Evolutionary conservation across 53 echinoderm and acorn worm genomes (phyloP).

Genomic region (Pentamera pediparva): DNA sequence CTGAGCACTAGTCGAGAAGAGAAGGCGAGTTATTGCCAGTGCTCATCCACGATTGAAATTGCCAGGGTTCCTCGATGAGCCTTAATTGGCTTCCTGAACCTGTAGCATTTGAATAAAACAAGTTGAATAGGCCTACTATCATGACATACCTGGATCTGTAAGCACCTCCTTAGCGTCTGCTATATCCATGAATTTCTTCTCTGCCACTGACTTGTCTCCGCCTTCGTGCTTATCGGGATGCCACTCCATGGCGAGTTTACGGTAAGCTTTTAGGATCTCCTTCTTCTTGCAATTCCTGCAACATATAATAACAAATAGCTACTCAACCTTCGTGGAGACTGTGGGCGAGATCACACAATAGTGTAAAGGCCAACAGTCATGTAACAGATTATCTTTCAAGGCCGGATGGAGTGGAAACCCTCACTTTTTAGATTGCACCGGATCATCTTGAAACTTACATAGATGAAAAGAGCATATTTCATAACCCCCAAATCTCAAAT

Average conservation of each 20-base stretch:
- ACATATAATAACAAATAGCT: not conserved
- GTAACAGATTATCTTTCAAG: too few species aligned
- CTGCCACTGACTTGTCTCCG: slow-evolving; percentile 58
- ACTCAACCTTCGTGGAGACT: not conserved
- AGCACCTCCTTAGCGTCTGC: slow-evolving; percentile 99
- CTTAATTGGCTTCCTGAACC: too few species aligned
- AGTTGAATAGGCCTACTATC: not conserved
- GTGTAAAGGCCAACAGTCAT: too few species aligned
- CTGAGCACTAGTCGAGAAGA: not conserved
- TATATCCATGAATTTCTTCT: slow-evolving; percentile 96
- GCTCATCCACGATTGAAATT: too few species aligned
- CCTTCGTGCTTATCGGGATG: slow-evolving; percentile 91
- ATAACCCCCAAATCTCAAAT: too few species aligned
- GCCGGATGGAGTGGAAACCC: too few species aligned
- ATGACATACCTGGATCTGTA: slow-evolving; percentile 75
- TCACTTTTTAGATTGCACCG: too few species aligned
- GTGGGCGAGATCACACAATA: too few species aligned
- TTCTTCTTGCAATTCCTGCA: slow-evolving; percentile 84
- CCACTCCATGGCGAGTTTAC: slow-evolving; percentile 87
- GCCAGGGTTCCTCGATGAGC: too few species aligned
- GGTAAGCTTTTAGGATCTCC: slow-evolving; percentile 82
- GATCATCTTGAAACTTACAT: too few species aligned
- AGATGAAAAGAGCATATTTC: too few species aligned
- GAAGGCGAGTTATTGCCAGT: too few species aligned
- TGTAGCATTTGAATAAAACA: not conserved